Percentiles rank a stretch among this genome's conserved stretches.
phyloP scores from a whole-genome alignment of 2,797 vertebrate species.

The Danio tinwini region DNA sequence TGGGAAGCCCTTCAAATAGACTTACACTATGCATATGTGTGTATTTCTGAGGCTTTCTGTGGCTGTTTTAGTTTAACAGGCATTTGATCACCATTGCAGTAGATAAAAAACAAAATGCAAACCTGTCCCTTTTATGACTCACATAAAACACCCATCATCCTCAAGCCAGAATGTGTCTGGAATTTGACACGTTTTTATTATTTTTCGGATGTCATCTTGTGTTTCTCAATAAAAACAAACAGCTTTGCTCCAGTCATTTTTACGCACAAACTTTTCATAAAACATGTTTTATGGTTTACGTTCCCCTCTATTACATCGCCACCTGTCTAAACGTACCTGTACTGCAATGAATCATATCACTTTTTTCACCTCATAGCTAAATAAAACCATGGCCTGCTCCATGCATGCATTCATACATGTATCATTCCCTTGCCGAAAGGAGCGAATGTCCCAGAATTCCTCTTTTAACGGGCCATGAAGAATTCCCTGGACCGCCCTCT shows the following conservation, averaged over 20 bases:
- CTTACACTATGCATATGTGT: neutral
- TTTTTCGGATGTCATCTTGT: constrained; percentile 43
- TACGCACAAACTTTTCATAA: neutral
- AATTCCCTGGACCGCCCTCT: constrained; percentile 31
- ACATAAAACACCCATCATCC: constrained; percentile 44
- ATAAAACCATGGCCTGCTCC: neutral
- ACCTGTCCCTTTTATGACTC: constrained; percentile 34
- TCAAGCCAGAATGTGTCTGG: constrained; percentile 4
- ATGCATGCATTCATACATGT: constrained; percentile 14
- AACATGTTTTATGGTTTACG: constrained; percentile 18
- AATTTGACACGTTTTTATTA: constrained; percentile 15
- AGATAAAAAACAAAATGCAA: constrained; percentile 40
- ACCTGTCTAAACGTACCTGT: neutral
- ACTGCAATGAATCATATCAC: neutral
- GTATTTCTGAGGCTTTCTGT: neutral
- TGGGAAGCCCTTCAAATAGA: constrained; percentile 27
- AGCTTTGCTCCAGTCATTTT: neutral
- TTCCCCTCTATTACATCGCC: neutral
- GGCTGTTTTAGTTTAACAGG: constrained; percentile 32
- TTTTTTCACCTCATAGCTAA: neutral
- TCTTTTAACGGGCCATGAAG: constrained; percentile 50
- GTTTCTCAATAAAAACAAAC: constrained; percentile 24
- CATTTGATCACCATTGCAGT: constrained; percentile 16
- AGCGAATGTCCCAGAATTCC: constrained; percentile 31
- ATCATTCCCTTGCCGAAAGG: neutral